Evolutionary conservation across 2,113 vertebrate genomes (phyloP).

Genomic region (Atractosteus spatula): DNA sequence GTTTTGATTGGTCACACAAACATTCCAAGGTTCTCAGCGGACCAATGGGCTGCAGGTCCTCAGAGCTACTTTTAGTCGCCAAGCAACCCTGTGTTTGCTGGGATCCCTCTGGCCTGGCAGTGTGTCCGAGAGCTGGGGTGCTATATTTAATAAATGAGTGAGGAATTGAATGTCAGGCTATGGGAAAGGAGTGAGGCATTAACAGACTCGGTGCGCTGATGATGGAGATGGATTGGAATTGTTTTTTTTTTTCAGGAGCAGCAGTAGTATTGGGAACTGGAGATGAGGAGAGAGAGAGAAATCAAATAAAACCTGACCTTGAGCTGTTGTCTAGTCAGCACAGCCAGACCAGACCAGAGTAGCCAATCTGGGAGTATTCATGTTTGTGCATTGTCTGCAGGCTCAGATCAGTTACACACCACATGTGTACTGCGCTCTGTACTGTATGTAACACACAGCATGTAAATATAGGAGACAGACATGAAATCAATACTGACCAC

Average conservation of each 20-base stretch:
- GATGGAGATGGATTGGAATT: constrained; percentile 8
- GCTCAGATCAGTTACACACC: constrained; percentile 21
- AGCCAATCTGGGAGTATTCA: constrained; percentile 18
- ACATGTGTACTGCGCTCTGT: constrained; percentile 36
- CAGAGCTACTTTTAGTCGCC: neutral
- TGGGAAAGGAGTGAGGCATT: neutral
- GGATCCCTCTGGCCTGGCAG: neutral
- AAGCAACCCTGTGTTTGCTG: constrained; percentile 8
- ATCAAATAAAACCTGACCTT: constrained; percentile 40
- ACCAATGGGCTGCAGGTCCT: neutral
- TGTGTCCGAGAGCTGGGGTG: constrained; percentile 8
- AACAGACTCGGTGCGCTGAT: neutral
- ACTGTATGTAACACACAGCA: neutral
- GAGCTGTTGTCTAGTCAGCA: constrained; percentile 26
- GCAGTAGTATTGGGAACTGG: neutral
- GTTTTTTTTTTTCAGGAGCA: neutral
- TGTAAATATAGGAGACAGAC: neutral
- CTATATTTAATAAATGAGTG: constrained; percentile 7
- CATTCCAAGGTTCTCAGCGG: neutral
- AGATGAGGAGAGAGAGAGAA: constrained; percentile 4
- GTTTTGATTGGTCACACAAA: neutral
- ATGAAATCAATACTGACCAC: neutral
- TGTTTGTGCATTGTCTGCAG: neutral
- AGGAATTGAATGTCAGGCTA: neutral
- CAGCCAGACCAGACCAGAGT: constrained; percentile 15